Percentiles rank a stretch among this genome's conserved stretches.
Conservation (phyloP, 2,113 vertebrate species). For the Catagonus wagneri region DNA sequence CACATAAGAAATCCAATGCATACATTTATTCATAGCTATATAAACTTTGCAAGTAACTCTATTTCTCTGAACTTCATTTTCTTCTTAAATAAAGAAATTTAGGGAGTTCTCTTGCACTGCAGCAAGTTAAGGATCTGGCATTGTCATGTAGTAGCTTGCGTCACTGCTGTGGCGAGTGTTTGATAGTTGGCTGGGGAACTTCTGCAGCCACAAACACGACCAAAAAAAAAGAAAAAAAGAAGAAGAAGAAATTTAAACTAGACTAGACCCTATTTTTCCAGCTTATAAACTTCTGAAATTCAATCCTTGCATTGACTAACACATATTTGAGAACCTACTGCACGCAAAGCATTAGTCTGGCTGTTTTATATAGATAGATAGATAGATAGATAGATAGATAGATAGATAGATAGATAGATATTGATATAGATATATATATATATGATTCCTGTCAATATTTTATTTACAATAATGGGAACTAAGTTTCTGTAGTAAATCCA, state of each 20-base stretch:
- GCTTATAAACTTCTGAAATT: slow-evolving; percentile 17
- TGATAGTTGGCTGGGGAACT: too few relatives aligned
- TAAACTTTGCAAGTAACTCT: background rate
- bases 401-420: background rate
- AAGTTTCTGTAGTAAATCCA: background rate
- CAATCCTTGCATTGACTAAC: slow-evolving; percentile 8
- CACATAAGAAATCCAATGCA: slow-evolving; percentile 24
- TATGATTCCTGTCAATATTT: slow-evolving; percentile 31
- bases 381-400: background rate
- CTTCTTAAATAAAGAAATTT: slow-evolving; percentile 47
- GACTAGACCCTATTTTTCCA: background rate
- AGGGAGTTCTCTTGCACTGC: too few relatives aligned
- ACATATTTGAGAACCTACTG: background rate
- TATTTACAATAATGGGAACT: slow-evolving; percentile 14
- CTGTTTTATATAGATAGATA: too few relatives aligned
- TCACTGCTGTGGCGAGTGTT: too few relatives aligned
- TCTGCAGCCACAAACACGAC: too few relatives aligned
- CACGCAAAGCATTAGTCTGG: background rate
- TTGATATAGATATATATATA: background rate
- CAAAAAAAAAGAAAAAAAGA: too few relatives aligned
- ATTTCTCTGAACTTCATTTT: background rate
- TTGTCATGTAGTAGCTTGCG: too few relatives aligned
- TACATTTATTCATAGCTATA: background rate
- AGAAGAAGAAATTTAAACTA: slow-evolving; percentile 33
- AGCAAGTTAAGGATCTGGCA: too few relatives aligned